These are phyloP conservation scores for Lucilia sericata DNA, from an alignment of 1,140 invertebrate genomes.

Conservation along the genomic window DNA sequence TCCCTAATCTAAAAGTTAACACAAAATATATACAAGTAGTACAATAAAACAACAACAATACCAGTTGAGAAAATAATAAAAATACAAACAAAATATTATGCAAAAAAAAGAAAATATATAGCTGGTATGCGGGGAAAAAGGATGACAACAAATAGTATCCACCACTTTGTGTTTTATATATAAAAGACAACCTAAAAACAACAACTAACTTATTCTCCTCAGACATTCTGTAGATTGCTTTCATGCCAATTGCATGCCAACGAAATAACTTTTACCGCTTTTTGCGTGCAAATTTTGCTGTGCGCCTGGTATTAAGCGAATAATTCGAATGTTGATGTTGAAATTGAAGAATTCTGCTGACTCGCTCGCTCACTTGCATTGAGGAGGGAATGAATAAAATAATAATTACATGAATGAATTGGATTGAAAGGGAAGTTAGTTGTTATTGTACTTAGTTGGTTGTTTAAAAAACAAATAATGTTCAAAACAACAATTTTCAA, in stretches of 20 bases:
- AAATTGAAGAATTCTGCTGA: background rate
- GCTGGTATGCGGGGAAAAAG: too few species aligned
- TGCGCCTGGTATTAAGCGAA: slow-evolving; percentile 25
- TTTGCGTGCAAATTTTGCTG: background rate
- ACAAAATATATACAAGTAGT: too few species aligned
- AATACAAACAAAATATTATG: background rate
- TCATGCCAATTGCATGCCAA: slow-evolving; percentile 31
- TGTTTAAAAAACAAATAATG: background rate
- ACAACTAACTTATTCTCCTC: too few species aligned
- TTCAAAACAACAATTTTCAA: background rate
- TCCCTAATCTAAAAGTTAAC: too few species aligned
- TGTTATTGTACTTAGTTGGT: too few species aligned
- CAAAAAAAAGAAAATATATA: too few species aligned
- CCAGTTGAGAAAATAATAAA: background rate
- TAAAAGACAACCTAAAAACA: too few species aligned
- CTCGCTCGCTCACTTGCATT: background rate
- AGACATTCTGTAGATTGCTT: background rate
- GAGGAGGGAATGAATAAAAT: background rate
- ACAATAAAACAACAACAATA: too few species aligned
- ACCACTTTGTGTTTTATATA: too few species aligned
- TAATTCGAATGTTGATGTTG: slow-evolving; percentile 42
- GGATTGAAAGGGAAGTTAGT: background rate
- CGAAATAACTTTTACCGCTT: slow-evolving; percentile 16
- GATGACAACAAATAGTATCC: too few species aligned
- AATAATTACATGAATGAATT: background rate